A percentile compares a stretch with the other conserved stretches of the same genome.
Evolutionary conservation across 1,140 invertebrate species (phyloP).

Genomic region (Pseudomyrmex gracilis): DNA sequence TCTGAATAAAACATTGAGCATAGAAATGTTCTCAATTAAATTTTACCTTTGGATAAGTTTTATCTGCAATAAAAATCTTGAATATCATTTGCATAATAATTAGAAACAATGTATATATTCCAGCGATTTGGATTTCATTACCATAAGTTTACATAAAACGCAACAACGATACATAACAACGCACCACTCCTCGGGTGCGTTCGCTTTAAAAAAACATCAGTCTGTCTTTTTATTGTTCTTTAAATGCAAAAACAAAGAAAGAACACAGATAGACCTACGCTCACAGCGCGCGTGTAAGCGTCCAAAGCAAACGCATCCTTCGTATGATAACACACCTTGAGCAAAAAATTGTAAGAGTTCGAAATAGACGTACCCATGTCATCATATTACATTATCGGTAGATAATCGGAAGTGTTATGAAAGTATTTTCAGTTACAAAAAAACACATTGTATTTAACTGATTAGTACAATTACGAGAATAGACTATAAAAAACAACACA

Average conservation of each 20-base stretch:
- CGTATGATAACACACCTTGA: conserved; percentile 16
- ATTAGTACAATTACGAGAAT: conserved; percentile 6
- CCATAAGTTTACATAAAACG: conserved; percentile 74
- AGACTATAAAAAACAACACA: conserved; percentile 35
- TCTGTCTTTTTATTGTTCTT: too few relatives aligned
- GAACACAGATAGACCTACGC: too few relatives aligned
- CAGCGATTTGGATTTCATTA: conserved; percentile 62
- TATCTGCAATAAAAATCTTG: conserved; percentile 2
- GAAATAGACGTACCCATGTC: conserved; percentile 17
- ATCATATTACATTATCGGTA: conserved; percentile 31
- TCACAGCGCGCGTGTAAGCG: too few relatives aligned
- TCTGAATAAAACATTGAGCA: not conserved
- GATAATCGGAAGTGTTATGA: not conserved
- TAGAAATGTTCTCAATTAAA: not conserved
- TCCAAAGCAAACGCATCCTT: too few relatives aligned
- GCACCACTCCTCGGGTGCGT: conserved; percentile 71
- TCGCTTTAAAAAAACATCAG: too few relatives aligned
- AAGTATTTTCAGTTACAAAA: conserved; percentile 11
- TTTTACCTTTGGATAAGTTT: not conserved
- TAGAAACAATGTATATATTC: conserved; percentile 11
- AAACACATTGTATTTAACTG: not conserved
- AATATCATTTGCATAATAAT: not conserved
- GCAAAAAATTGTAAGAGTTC: conserved; percentile 22
- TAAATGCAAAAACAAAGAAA: too few relatives aligned
- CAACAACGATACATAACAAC: conserved; percentile 79